phyloP scores from a whole-genome alignment of 2,888 invertebrate genomes.

The Apamea crenata region DNA sequence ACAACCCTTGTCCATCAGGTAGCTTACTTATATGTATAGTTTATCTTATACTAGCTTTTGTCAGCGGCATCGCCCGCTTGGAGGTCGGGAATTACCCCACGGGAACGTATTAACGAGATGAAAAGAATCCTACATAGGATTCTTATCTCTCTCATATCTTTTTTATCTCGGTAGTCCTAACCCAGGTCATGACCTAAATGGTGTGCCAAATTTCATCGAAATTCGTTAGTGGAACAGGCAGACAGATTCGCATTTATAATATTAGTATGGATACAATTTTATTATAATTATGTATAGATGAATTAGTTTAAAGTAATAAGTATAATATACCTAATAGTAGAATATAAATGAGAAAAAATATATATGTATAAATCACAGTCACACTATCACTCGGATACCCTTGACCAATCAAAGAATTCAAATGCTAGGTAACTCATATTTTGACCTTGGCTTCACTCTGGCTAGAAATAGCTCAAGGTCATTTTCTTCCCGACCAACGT shows the following conservation, averaged over 20 bases:
- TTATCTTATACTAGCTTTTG: background rate
- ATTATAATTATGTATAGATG: background rate
- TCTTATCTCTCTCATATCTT: no score
- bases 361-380: conserved; percentile 1
- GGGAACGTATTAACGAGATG: background rate
- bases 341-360: background rate
- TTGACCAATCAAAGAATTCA: conserved; percentile 44
- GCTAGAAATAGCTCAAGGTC: conserved; percentile 36
- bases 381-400: conserved; percentile 38
- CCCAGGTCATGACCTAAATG: background rate
- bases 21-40: background rate
- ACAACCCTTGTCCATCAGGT: background rate
- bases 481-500: conserved; percentile 18
- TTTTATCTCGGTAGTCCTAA: background rate
- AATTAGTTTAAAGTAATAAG: background rate
- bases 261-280: background rate
- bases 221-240: background rate
- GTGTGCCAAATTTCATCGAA: background rate
- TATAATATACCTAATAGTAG: background rate
- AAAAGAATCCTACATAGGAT: background rate
- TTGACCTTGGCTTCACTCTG: conserved; percentile 38
- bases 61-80: background rate
- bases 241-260: background rate
- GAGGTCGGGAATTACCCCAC: background rate
- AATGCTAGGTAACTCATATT: conserved; percentile 40